A percentile compares a stretch with the other conserved stretches of the same genome.
These are phyloP conservation scores for Apoderus coryli DNA, from an alignment of 2,888 invertebrate species.

Conservation along the genomic window DNA sequence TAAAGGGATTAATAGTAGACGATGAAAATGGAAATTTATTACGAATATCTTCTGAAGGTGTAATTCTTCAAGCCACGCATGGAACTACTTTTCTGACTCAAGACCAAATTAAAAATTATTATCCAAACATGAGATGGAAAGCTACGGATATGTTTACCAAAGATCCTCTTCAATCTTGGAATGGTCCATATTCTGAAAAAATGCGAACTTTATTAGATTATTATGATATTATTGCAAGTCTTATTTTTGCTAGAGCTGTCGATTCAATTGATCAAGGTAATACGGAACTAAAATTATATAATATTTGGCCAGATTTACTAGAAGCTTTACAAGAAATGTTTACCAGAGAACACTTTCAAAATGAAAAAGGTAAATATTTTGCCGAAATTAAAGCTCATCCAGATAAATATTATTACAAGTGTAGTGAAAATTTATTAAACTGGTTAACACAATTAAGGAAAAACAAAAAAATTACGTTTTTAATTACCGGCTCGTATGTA, in stretches of 20 bases:
- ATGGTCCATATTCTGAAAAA: slow-evolving; percentile 39
- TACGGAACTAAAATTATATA: slow-evolving; percentile 30
- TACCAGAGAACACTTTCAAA: slow-evolving; percentile 36
- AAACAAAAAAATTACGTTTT: slow-evolving; percentile 41
- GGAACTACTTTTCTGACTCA: slow-evolving; percentile 41
- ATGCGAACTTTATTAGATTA: slow-evolving; percentile 51
- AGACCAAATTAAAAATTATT: slow-evolving; percentile 43
- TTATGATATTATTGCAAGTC: slow-evolving; percentile 49
- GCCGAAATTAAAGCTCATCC: slow-evolving; percentile 41
- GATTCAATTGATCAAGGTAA: slow-evolving; percentile 43
- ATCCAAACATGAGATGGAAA: slow-evolving; percentile 38
- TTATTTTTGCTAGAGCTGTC: slow-evolving; percentile 48
- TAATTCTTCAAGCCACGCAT: slow-evolving; percentile 47
- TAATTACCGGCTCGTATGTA: slow-evolving; percentile 57
- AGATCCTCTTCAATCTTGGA: slow-evolving; percentile 43
- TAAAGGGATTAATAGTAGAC: slow-evolving; percentile 57
- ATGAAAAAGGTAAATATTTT: slow-evolving; percentile 45
- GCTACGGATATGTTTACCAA: slow-evolving; percentile 34
- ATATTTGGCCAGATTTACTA: slow-evolving; percentile 47
- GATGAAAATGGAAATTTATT: slow-evolving; percentile 40
- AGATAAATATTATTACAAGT: slow-evolving; percentile 42
- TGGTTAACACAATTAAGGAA: slow-evolving; percentile 45
- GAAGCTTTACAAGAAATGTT: slow-evolving; percentile 45
- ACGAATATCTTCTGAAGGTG: slow-evolving; percentile 42
- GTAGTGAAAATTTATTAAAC: slow-evolving; percentile 34